Base-by-base conservation (phyloP, 2,888 invertebrate genomes). In the Trissolcus brochymenae region DNA sequence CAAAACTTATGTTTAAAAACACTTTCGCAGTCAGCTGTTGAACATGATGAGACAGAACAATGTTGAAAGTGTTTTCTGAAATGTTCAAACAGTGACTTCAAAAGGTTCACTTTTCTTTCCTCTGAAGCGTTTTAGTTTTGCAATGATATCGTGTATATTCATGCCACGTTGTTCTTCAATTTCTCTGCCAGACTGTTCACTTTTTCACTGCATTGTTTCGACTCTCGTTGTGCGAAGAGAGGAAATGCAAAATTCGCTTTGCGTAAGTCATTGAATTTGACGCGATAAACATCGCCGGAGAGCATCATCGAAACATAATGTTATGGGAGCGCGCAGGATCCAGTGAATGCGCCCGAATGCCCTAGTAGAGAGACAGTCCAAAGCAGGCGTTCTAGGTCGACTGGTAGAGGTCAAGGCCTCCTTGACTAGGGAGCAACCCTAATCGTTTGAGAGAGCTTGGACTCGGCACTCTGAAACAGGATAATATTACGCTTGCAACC, bases 331-430 rank as follows among this genome's bases (percentile, higher is more conserved):
- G 50, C 56, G 50, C 67, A 57, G 59, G 73, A 76, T 78, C 73
- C 73, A 76, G 78, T 70, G 35, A 35, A 35, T 66, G 64, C 65
- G 64, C 55, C 64, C 72, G 78, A 70, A 73, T 76, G 71, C 67
- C 66, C 73, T 65, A 78, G 62, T 80, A 76, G 75, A 72, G 75
- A 68, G 74, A 71, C 61, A 75, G 74, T 72, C 59, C 68, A 66
- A 66, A 66, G 82, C 83, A 83, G 82, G 79, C 82, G 84, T 85
- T 88, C 84, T 88, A 85, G 86, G 85, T 87, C 87, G 84, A 83
- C 82, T 81, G 82, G 78, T 84, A 82, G 85, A 87, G 88, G 88
- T 88, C 87, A 87, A 88, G 88, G 88, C 80, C 86, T 85, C 81
- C 77, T 81, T 73, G 79, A 76, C 80, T 80, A 80, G 79, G 76